Conservation (phyloP, 2,113 vertebrate genomes). For the Myiozetetes cayanensis region DNA sequence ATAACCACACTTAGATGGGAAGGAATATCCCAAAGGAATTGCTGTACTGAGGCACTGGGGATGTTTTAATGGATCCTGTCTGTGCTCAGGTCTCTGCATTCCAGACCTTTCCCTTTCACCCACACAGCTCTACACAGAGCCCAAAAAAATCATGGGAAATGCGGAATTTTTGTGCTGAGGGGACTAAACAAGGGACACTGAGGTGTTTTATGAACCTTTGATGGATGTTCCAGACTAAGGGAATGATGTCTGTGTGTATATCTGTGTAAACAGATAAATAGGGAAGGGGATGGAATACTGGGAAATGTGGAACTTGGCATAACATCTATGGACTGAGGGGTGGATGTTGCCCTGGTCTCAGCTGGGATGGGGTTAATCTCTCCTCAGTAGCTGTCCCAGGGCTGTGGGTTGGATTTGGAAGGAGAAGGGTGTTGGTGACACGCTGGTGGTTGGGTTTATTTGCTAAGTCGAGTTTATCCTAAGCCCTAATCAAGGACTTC, state of each 20-base stretch:
- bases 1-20: neutral
- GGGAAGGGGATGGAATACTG: neutral
- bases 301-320: neutral
- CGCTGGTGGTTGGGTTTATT: neutral
- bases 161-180: neutral
- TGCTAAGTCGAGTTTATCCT: neutral
- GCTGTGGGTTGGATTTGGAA: neutral
- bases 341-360: neutral
- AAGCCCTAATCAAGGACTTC: neutral
- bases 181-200: neutral
- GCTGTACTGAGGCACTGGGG: rapidly evolving
- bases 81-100: neutral
- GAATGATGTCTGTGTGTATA: neutral
- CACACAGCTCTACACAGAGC: neutral
- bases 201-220: neutral
- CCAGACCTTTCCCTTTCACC: neutral
- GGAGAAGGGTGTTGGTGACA: neutral
- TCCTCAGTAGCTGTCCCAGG: neutral
- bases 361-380: too few species aligned
- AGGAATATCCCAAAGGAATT: neutral
- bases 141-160: neutral
- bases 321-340: neutral
- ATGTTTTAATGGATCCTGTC: neutral
- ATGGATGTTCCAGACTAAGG: neutral
- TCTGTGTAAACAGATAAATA: neutral